Base-by-base conservation (phyloP, 2,888 invertebrate genomes). In the Dicranocentrus wangi region DNA sequence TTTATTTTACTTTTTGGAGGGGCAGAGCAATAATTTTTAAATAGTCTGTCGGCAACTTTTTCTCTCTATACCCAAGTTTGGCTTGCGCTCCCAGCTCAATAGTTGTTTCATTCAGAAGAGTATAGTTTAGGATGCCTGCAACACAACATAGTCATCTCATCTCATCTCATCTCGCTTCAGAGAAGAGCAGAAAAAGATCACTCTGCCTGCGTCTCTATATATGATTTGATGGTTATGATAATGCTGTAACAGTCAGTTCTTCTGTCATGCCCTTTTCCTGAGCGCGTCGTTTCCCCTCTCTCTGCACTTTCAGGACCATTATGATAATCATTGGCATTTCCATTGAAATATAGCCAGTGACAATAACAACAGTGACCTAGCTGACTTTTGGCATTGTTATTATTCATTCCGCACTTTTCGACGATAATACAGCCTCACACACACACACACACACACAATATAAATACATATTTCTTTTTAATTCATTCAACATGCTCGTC, bases 1-100 rank as follows among this genome's bases (percentile, higher is more conserved):
- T n/a, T n/a, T n/a, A n/a, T n/a, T n/a, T n/a, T n/a, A n/a, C n/a
- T n/a, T n/a, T n/a, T n/a, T 78, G 63, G 70, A 78, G 70, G 71
- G 79, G 66, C 66, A 61, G 32, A 66, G 72, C 72, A 79, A 79
- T 79, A 79, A 79, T 58, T 79, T 69, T 79, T 79, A 79, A 79
- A 79, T 79, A 66, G 79, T 79, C 78, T 78, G 78, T 78, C 78
- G 70, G 65, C 78, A 47, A 70, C 27, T 70, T 65, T 39, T 77
- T 69, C 60, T 55, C 63, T 32, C 65, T 53, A 51, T 68, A n/a
- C 19, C 53, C 55, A 28, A 63, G 23, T 65, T 65, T 71, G 58
- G 47, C 51, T 68, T 66, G 47, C 25, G 61, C 71, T 42, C 19
- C 23, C 28, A 55, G 42, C 21, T 60, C 43, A 71, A 60, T 71